Percentiles rank a stretch among this genome's conserved stretches.
phyloP scores from a whole-genome alignment of 53 echinoderm and acorn worm genomes.

The Temnopleurus reevesii region DNA sequence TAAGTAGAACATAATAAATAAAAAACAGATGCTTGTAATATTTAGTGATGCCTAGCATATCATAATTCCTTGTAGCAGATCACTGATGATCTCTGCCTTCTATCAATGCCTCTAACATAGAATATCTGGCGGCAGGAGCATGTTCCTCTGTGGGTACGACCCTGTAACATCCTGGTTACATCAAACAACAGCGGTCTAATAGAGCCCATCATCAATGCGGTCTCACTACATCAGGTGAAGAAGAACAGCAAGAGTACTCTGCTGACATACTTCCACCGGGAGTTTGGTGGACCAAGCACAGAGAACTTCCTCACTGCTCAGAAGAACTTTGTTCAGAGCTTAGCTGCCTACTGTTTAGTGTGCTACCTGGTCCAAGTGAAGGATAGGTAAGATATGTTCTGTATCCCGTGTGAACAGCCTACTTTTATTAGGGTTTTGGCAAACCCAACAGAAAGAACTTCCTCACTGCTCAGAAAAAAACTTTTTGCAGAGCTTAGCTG shows the following conservation, averaged over 20 bases:
- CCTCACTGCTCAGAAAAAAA: slow-evolving; percentile 97
- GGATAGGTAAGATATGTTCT: slow-evolving; percentile 90
- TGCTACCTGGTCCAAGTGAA: slow-evolving; percentile 98
- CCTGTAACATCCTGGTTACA: slow-evolving; percentile 95
- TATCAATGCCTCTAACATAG: slow-evolving; percentile 22
- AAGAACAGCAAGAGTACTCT: slow-evolving; percentile 97
- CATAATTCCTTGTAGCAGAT: too few species aligned
- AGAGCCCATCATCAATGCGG: slow-evolving; percentile 97
- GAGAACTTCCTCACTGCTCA: slow-evolving; percentile 94
- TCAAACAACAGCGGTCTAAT: slow-evolving; percentile 97
- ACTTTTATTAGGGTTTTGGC: slow-evolving; percentile 93
- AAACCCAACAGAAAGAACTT: slow-evolving; percentile 85
- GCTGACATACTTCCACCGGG: slow-evolving; percentile 86
- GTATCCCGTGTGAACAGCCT: too few species aligned
- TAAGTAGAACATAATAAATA: too few species aligned
- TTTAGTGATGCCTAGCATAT: too few species aligned
- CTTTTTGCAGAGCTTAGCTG: slow-evolving; percentile 98
- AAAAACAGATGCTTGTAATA: too few species aligned
- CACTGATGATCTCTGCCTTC: not conserved
- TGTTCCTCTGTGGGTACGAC: slow-evolving; percentile 92
- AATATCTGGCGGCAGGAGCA: slow-evolving; percentile 93
- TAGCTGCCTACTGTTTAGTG: slow-evolving; percentile 93
- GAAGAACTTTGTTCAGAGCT: slow-evolving; percentile 99
- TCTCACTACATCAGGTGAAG: slow-evolving; percentile 97
- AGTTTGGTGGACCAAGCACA: slow-evolving; percentile 92